Evolutionary conservation across 2,113 vertebrate genomes (phyloP), one percentile per base, ranked within the genome.

Genomic region (Grammomys dolichurus): DNA sequence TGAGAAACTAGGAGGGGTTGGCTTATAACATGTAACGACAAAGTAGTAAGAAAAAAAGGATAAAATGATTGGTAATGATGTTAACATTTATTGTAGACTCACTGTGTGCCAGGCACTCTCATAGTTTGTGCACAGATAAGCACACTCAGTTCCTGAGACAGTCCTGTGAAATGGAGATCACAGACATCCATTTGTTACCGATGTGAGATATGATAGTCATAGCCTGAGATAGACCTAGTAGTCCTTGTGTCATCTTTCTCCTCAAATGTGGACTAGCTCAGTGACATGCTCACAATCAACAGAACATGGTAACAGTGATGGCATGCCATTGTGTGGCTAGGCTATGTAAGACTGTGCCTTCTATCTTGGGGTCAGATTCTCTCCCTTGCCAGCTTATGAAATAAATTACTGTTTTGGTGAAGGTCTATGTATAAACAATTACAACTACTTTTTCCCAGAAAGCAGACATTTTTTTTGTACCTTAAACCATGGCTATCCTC

Each of bases 1-100:
- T 28, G 28, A 73, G 48, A 97, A 95, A 19, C 28, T 75, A 82
- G 40, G 31, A 85, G 43, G 93, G 2, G 1, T 16, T 95, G 56
- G 40, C 36, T 48, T 26, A 12, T 28, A 46, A 7, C 46, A 70
- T 13, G 13, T 70, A 90, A 87, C 40, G 56, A 60, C 65, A 70
- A 86, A 94, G 58, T 82, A 67, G 16, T 81, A 46, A 81, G n/a
- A 69, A 40, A 84, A 92, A 91, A 87, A 58, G 58, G 36, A 67
- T 8, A 24, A 65, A 63, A 3, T n/a, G 24, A 82, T 1, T 60
- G 40, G 43, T 28, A 31, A 40, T 6, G 33, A 24, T n/a, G 31
- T 48, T 90, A 63, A 67, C 28, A 70, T 86, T 93, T 90, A 69
- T 63, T 46, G 17, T 85, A n/a, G 31, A 43, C 24, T 87, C 95